These are phyloP conservation scores for Drosophila mayri DNA, from an alignment of 1,140 invertebrate genomes.

Conservation along the genomic window DNA sequence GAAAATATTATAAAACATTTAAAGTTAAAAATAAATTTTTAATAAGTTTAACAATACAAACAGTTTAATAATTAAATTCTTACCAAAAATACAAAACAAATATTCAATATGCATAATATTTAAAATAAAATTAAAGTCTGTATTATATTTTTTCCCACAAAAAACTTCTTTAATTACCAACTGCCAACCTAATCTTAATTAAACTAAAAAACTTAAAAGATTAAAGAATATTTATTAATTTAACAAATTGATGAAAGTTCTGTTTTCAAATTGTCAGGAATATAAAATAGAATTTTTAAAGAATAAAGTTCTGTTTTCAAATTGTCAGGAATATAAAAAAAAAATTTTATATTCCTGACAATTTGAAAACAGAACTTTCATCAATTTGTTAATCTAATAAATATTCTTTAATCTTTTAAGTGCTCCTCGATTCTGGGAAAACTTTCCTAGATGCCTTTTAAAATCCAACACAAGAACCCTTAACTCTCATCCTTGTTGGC, in stretches of 20 bases:
- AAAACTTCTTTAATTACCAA: too few relatives aligned
- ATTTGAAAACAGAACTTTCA: neutral
- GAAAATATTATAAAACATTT: too few relatives aligned
- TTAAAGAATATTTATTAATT: conserved; percentile 28
- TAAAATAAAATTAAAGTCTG: too few relatives aligned
- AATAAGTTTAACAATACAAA: too few relatives aligned
- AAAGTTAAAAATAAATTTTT: too few relatives aligned
- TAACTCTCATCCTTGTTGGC: conserved; percentile 3
- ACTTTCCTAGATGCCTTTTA: neutral
- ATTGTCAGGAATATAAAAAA: too few relatives aligned
- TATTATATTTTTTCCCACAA: too few relatives aligned
- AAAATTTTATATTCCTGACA: neutral
- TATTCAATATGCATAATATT: too few relatives aligned
- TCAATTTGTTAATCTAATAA: conserved; percentile 20
- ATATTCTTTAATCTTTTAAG: conserved; percentile 33
- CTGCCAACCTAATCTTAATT: neutral
- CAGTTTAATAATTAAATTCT: too few relatives aligned
- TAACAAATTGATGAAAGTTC: conserved; percentile 6
- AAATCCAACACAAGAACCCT: conserved; percentile 10
- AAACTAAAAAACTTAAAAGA: conserved; percentile 23
- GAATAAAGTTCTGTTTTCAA: too few relatives aligned
- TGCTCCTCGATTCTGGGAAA: conserved; percentile 17
- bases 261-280: neutral
- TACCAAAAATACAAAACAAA: too few relatives aligned
- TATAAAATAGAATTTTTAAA: too few relatives aligned